Conservation (phyloP, 2,888 invertebrate species). For the Dolichomitus sp. region DNA sequence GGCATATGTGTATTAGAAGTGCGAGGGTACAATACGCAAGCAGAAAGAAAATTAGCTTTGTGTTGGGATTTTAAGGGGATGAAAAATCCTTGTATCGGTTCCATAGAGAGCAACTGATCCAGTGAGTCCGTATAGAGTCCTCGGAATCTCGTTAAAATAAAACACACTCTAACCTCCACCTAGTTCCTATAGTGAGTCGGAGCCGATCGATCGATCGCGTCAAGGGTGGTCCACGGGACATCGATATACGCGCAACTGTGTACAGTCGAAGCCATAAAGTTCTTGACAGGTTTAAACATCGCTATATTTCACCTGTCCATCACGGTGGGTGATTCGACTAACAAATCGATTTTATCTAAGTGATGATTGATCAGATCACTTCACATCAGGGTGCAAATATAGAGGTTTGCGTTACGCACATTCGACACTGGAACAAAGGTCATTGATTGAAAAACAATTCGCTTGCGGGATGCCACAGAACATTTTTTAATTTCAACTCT, state of each 20-base stretch:
- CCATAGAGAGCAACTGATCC: slow-evolving; percentile 20
- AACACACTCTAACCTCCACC: slow-evolving; percentile 57
- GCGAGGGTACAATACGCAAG: background rate
- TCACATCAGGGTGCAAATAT: background rate
- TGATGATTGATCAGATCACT: background rate
- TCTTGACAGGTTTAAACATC: background rate
- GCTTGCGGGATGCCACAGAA: too few species aligned
- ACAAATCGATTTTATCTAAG: background rate
- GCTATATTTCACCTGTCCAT: background rate
- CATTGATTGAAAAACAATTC: too few species aligned
- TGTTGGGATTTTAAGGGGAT: slow-evolving; percentile 38
- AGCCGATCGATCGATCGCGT: slow-evolving; percentile 62
- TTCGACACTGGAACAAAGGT: too few species aligned
- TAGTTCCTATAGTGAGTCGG: slow-evolving; percentile 57
- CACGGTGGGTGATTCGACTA: background rate
- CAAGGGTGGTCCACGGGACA: slow-evolving; percentile 57
- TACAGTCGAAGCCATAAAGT: background rate
- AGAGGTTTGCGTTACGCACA: too few species aligned
- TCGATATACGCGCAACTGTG: background rate
- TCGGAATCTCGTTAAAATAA: slow-evolving; percentile 59
- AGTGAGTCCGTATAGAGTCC: slow-evolving; percentile 29
- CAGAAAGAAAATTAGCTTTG: slow-evolving; percentile 18
- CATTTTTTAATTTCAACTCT: too few species aligned
- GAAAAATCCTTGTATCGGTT: slow-evolving; percentile 50
- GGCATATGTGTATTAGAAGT: background rate